Evolutionary conservation across 1,140 invertebrate species (phyloP).

Genomic region (Sycophila sp.): DNA sequence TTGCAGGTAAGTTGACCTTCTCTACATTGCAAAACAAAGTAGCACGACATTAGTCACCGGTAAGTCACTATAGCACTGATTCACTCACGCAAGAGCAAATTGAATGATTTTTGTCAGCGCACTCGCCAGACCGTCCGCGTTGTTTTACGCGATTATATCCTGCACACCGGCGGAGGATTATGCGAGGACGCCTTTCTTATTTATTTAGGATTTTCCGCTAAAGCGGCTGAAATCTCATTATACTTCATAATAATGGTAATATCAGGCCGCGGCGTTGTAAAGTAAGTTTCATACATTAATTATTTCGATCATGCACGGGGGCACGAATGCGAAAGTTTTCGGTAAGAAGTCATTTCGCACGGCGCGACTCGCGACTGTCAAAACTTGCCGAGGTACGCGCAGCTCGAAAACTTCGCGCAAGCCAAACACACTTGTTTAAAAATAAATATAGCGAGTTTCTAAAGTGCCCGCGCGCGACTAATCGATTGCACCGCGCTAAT

Average conservation of each 20-base stretch:
- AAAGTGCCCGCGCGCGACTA: neutral
- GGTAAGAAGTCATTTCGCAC: conserved; percentile 15
- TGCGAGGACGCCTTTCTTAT: no score
- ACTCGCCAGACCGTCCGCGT: no score
- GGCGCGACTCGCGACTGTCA: neutral
- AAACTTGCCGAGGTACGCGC: no score
- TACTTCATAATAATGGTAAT: neutral
- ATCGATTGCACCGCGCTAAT: no score
- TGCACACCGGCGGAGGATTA: no score
- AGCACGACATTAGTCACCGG: no score
- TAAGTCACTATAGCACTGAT: no score
- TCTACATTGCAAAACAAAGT: no score
- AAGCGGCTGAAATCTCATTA: neutral
- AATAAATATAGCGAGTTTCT: neutral
- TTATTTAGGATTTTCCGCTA: no score
- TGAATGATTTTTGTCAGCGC: no score
- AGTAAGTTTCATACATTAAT: conserved; percentile 18
- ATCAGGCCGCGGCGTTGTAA: neutral
- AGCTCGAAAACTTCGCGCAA: neutral
- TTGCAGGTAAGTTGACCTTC: conserved; percentile 31
- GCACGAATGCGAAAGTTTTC: neutral
- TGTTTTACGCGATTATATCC: no score
- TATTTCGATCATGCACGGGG: conserved; percentile 3
- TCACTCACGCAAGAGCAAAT: no score
- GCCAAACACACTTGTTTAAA: conserved; percentile 1